Base-by-base conservation (phyloP, 1,140 invertebrate genomes). In the Diorhabda elongata region DNA sequence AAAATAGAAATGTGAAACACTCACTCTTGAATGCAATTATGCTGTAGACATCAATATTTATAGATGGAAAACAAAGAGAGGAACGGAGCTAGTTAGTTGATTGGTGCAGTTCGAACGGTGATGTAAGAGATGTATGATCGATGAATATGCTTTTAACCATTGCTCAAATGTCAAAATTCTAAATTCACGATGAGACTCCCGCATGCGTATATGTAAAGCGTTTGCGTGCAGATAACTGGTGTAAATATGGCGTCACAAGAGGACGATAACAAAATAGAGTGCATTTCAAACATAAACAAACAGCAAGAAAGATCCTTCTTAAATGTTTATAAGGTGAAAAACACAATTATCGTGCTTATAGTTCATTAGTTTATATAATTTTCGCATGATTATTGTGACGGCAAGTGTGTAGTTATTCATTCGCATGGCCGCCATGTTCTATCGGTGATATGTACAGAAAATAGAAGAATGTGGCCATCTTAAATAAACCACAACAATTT, bases 241-340 rank as follows among this genome's bases (percentile, higher is more conserved):
- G 77, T 78, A 78, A 81, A 80, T 77, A 81, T 81, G 79, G 79
- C 78, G 75, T 76, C 76, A 67, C 70, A 75, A 67, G 76, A 77
- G 69, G 79, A 75, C 71, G 75, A 77, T 78, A 80, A 80, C 73
- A 79, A 76, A 76, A 72, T 75, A 67, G 72, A 73, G 69, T 74
- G 71, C 75, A 72, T 67, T 70, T 68, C 70, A 69, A 75, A 79
- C 71, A 69, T 77, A 76, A 76, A 75, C 76, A 76, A 75, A 72
- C 75, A 77, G 26, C 74, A 70, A 74, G 75, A 79, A 75, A 74
- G 66, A 77, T 76, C 73, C 76, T 74, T 75, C 75, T 67, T 77
- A 73, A 76, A 74, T 68, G 75, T 77, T 65, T 79, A 79, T 73
- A 77, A 79, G 78, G 78, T 79, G 78, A 79, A 78, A 71, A 71